These are phyloP conservation scores for Lepetodrilus schrolli DNA, from an alignment of 2,888 invertebrate species.

Conservation along the genomic window DNA sequence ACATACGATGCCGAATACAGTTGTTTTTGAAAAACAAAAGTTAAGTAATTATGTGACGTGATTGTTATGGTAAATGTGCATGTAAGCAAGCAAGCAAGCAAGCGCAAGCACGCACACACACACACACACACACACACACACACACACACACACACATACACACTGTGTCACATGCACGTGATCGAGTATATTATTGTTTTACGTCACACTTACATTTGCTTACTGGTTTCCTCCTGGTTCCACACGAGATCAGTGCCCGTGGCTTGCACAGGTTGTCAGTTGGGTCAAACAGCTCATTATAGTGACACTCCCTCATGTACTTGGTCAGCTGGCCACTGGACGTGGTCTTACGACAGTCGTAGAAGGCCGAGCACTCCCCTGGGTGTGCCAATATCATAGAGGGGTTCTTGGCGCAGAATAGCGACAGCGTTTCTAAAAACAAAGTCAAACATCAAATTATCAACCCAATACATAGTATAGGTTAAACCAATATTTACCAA, in stretches of 20 bases:
- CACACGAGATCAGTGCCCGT: conserved; percentile 51
- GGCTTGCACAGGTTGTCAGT: conserved; percentile 43
- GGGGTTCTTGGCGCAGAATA: conserved; percentile 49
- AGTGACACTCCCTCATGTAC: conserved; percentile 50
- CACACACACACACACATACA: too few relatives aligned
- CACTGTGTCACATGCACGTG: too few relatives aligned
- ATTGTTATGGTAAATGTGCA: too few relatives aligned
- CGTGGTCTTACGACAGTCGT: conserved; percentile 50
- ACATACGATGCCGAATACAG: too few relatives aligned
- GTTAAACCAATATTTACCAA: too few relatives aligned
- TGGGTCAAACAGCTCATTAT: conserved; percentile 54
- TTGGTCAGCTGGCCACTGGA: conserved; percentile 39
- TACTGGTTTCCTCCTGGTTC: conserved; percentile 54
- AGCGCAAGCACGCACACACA: too few relatives aligned
- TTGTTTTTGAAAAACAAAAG: too few relatives aligned
- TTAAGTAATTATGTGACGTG: too few relatives aligned
- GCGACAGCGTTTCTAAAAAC: conserved; percentile 45
- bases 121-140: too few relatives aligned
- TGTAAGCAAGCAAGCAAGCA: not conserved
- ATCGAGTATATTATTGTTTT: too few relatives aligned
- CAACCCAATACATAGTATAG: too few relatives aligned
- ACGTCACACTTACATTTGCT: conserved; percentile 33
- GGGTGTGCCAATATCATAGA: conserved; percentile 46
- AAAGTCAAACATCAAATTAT: too few relatives aligned
- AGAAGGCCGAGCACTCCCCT: conserved; percentile 57